Conservation (phyloP, 2,797 vertebrate species). For the Schizopygopsis malacanthus region DNA sequence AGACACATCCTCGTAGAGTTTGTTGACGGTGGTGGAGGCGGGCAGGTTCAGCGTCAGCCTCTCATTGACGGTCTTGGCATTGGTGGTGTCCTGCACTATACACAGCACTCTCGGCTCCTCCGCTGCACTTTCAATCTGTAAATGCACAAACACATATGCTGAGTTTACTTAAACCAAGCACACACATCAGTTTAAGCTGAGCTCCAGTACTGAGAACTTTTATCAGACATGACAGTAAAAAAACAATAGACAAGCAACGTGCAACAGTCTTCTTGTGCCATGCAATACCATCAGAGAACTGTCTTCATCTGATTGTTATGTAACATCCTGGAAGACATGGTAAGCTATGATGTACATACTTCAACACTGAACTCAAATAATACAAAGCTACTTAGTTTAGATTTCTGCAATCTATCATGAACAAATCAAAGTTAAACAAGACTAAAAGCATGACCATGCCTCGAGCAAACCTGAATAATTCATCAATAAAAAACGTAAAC, state of each 20-base stretch:
- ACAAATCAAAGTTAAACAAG: not conserved
- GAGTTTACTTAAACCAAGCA: not conserved
- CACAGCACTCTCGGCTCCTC: constrained; percentile 97
- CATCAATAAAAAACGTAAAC: not conserved
- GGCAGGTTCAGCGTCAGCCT: constrained; percentile 94
- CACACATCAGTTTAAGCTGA: constrained; percentile 21
- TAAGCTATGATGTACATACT: not conserved
- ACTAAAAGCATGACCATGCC: not conserved
- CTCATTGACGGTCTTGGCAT: constrained; percentile 89
- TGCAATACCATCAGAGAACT: constrained; percentile 40
- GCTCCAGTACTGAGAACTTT: not conserved
- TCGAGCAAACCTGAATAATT: not conserved
- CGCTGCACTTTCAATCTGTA: constrained; percentile 96
- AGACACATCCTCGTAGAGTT: constrained; percentile 90
- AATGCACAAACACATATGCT: not conserved
- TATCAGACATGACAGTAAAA: not conserved
- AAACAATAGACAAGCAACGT: constrained; percentile 11
- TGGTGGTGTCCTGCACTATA: constrained; percentile 97
- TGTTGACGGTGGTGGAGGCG: constrained; percentile 89
- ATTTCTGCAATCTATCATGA: not conserved
- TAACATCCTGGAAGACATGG: constrained; percentile 43
- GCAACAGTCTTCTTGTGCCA: constrained; percentile 45
- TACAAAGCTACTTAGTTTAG: not conserved
- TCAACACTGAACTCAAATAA: not conserved
- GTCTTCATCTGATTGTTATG: constrained; percentile 36